A percentile compares a stretch with the other conserved stretches of the same genome.
These are phyloP conservation scores for Synanthedon tipuliformis DNA, from an alignment of 2,888 invertebrate genomes.

Conservation along the genomic window DNA sequence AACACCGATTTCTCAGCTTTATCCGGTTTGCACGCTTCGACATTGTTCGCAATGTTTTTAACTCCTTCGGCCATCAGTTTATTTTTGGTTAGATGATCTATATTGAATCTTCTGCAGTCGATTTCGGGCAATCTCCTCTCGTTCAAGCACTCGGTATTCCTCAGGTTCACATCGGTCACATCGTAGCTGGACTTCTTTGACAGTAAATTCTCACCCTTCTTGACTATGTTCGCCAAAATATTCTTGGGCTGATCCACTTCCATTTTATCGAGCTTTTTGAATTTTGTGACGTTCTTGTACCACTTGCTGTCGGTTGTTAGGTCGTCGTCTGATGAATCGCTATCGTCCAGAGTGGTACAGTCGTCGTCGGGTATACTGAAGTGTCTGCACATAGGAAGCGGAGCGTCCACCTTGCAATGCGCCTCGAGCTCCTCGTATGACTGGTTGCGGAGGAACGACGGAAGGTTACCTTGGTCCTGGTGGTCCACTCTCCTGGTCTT, in stretches of 20 bases:
- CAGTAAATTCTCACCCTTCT: constrained; percentile 8
- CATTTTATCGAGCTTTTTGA: constrained; percentile 19
- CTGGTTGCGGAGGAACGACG: constrained; percentile 56
- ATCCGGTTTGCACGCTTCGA: constrained; percentile 21
- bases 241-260: constrained; percentile 28
- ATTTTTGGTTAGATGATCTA: constrained; percentile 31
- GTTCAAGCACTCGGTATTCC: constrained; percentile 20
- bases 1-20: constrained; percentile 35
- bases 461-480: constrained; percentile 13
- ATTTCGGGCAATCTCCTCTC: constrained; percentile 33
- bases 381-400: constrained; percentile 36
- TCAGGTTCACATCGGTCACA: constrained; percentile 29
- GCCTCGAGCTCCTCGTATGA: constrained; percentile 53
- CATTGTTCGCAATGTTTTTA: constrained; percentile 31
- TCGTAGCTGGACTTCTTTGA: constrained; percentile 40
- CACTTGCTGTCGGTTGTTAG: constrained; percentile 20
- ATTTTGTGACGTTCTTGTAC: constrained; percentile 23
- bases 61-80: constrained; percentile 31
- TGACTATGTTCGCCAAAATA: constrained; percentile 9
- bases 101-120: constrained; percentile 38
- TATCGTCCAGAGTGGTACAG: constrained; percentile 11
- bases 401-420: constrained; percentile 23
- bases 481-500: constrained; percentile 23
- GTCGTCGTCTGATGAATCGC: constrained; percentile 23
- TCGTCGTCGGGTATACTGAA: constrained; percentile 41